These are phyloP conservation scores for Rhagonycha fulva DNA, from an alignment of 2,888 invertebrate genomes.

Conservation along the genomic window DNA sequence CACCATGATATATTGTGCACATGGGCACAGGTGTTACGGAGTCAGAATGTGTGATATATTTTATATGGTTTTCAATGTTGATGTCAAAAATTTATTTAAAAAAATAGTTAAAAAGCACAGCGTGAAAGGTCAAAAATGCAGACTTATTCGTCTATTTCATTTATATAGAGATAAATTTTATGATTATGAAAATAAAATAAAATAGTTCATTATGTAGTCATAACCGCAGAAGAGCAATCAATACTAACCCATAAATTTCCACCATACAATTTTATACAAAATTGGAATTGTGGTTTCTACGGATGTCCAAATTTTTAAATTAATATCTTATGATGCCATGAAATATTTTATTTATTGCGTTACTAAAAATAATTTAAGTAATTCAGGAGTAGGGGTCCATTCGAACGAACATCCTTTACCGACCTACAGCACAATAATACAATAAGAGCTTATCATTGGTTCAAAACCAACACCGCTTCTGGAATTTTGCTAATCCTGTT, in stretches of 20 bases:
- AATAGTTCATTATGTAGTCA: neutral
- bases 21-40: conserved; percentile 48
- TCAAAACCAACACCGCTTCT: too few relatives aligned
- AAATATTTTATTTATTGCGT: neutral
- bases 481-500: too few relatives aligned
- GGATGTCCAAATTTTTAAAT: neutral
- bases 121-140: conserved; percentile 22
- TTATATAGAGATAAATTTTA: neutral
- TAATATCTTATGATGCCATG: neutral
- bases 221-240: neutral
- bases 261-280: neutral
- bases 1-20: conserved; percentile 50
- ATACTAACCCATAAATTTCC: neutral
- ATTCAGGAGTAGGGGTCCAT: neutral
- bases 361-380: neutral
- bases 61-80: conserved; percentile 24
- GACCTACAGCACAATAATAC: too few relatives aligned
- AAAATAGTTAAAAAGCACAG: conserved; percentile 21
- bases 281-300: neutral
- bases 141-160: conserved; percentile 15
- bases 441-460: too few relatives aligned
- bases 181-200: neutral
- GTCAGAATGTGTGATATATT: conserved; percentile 27
- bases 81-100: conserved; percentile 21
- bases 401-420: neutral